Evolutionary conservation across 2,797 vertebrate species (phyloP), one percentile per base, ranked within the genome.

Genomic region (Melopsittacus undulatus): DNA sequence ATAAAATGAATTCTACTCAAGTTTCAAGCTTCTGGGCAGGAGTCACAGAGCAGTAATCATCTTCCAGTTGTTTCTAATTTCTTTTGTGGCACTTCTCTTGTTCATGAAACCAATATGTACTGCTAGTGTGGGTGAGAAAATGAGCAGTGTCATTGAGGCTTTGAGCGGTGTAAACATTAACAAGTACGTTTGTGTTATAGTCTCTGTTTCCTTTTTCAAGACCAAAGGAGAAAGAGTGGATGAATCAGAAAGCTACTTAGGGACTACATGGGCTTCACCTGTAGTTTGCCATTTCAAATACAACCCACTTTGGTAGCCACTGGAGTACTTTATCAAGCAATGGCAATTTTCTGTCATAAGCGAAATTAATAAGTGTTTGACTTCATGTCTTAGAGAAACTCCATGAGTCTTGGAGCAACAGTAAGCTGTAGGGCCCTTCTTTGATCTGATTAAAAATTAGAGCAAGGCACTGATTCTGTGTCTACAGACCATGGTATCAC

Each of bases 31-130:
- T 94, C 91, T 79, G 64, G 32, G 36, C 82, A 92, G 83, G 76
- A 97, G 66, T 94, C 77, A 96, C 75, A 96, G 96, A 96, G 68
- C 90, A 94, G 32, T 96, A 94, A 96, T 95, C 68, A 3, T 97
- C 83, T 88, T 96, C 90, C 94, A 34, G 67, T 89, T 97, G 79
- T 68, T 97, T 95, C 94, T 89, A 94, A 92, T 97, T 97, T 96
- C 87, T 95, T 97, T 96, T 94, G 94, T 97, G 88, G 42, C 43
- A 93, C 81, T 83, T 96, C 91, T 85, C 93, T 97, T 89, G 83
- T 95, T 89, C 66, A 4, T 94, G 94, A 95, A 97, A 93, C 78
- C n/a, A 34, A 34, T 96, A 83, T 91, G 91, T 73, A 82, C 23
- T 62, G 91, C 76, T 80, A 8, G 43, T 74, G 52, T 89, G 89